Evolutionary conservation across 2,797 vertebrate genomes (phyloP), one percentile per base, ranked within the genome.

Genomic region (Garrulus glandarius): DNA sequence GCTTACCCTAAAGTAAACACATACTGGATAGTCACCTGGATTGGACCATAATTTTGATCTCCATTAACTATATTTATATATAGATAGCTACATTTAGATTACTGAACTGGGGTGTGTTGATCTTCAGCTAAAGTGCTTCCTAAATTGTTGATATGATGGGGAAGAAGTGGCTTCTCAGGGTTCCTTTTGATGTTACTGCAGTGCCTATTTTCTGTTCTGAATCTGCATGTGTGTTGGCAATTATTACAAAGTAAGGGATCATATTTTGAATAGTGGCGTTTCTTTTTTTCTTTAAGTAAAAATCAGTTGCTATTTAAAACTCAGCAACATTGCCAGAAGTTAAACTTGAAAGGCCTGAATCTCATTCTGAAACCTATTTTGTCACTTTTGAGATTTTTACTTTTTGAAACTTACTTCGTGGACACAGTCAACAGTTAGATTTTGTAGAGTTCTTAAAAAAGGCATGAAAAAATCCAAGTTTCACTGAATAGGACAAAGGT

Each of bases 401-500:
- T 16, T 63, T 87, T 83, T 87, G 44, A 89, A 71, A 23, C 34
- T 63, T 76, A 37, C 37, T 52, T 80, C 18, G 6, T 61, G 21
- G 55, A 11, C 47, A 26, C 44, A 37, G 37, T 53, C 50, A 76
- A 52, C 63, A 82, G 34, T 32, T 81, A 75, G n/a, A 37, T 76
- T 87, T 89, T 84, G 10, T 69, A 24, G 39, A 59, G 8, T 59
- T 93, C 41, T 72, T 89, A 3, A 61, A 83, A 87, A 93, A 91
- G 26, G 5, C 34, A n/a, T 15, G 24, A 87, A 96, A 87, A 87
- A 80, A 60, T 41, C 34, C 49, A 9, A 23, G 27, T 87, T 89
- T 63, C 37, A 43, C 49, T 81, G 53, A 41, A 52, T 6, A 64
- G 65, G 36, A 95, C 76, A 96, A 94, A 93, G 76, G 61, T 60